Conservation (phyloP, 2,888 invertebrate species). For the Argyresthia albistria region DNA sequence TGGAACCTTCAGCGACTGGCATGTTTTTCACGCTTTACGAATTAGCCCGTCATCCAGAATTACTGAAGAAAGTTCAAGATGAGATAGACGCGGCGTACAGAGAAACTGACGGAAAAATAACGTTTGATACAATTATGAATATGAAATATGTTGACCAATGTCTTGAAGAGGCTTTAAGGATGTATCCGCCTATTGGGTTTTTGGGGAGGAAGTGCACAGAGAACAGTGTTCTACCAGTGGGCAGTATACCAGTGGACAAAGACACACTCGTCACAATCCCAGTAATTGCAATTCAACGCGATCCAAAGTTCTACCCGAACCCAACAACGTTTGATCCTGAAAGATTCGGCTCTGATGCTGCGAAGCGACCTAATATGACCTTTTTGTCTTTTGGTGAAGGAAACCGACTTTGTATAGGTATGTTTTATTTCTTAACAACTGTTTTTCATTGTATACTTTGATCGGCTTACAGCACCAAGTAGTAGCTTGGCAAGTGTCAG, state of each 20-base stretch:
- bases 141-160: constrained; percentile 42
- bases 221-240: constrained; percentile 34
- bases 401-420: constrained; percentile 50
- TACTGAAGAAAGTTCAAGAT: constrained; percentile 30
- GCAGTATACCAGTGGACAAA: constrained; percentile 35
- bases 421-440: constrained; percentile 13
- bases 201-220: constrained; percentile 26
- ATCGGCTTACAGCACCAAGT: too few relatives aligned
- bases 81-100: constrained; percentile 35
- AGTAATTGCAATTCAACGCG: constrained; percentile 42
- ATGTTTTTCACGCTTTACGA: constrained; percentile 33
- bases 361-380: constrained; percentile 23
- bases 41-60: constrained; percentile 35
- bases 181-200: constrained; percentile 36
- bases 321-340: constrained; percentile 55
- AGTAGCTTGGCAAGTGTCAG: too few relatives aligned
- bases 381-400: constrained; percentile 60
- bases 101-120: constrained; percentile 22
- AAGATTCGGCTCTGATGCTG: constrained; percentile 30
- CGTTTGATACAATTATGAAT: constrained; percentile 26
- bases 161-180: constrained; percentile 29
- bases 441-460: neutral
- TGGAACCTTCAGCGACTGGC: constrained; percentile 40
- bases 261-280: constrained; percentile 35
- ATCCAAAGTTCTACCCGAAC: constrained; percentile 46